A percentile compares a stretch with the other conserved stretches of the same genome.
Conservation (phyloP, 2,888 invertebrate species). For the Antitype chi region DNA sequence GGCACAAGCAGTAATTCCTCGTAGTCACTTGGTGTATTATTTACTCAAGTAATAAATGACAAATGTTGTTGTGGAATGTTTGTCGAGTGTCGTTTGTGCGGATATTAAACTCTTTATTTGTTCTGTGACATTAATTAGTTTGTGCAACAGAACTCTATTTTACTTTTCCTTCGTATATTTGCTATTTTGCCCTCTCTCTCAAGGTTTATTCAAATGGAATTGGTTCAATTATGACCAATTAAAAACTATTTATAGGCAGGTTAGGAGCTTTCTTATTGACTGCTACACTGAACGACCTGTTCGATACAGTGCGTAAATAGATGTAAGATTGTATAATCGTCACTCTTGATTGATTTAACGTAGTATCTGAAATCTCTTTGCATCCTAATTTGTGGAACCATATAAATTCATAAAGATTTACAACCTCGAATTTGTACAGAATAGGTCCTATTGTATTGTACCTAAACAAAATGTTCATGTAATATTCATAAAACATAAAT, state of each 20-base stretch:
- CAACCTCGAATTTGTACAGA: not conserved
- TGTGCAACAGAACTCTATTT: conserved; percentile 62
- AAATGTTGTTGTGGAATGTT: conserved; percentile 71
- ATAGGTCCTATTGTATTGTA: not conserved
- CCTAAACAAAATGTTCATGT: not conserved
- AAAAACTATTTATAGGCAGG: not conserved
- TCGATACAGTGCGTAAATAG: not conserved
- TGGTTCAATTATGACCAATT: conserved; percentile 12
- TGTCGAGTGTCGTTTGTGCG: conserved; percentile 70
- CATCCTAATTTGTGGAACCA: not conserved
- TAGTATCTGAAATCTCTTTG: not conserved
- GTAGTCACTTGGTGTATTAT: conserved; percentile 52
- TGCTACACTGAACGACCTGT: not conserved
- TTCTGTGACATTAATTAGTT: conserved; percentile 72
- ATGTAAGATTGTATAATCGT: not conserved
- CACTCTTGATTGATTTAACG: too few relatives aligned
- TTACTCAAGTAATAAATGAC: conserved; percentile 71
- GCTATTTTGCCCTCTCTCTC: conserved; percentile 10
- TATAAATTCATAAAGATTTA: not conserved
- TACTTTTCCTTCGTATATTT: conserved; percentile 51
- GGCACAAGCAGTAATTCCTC: conserved; percentile 25
- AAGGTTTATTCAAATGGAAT: conserved; percentile 9
- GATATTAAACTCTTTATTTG: conserved; percentile 77
- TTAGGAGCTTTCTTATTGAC: not conserved
- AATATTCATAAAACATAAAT: conserved; percentile 17